Evolutionary conservation across 2,888 invertebrate genomes (phyloP).

Genomic region (Salpingus planirostris): DNA sequence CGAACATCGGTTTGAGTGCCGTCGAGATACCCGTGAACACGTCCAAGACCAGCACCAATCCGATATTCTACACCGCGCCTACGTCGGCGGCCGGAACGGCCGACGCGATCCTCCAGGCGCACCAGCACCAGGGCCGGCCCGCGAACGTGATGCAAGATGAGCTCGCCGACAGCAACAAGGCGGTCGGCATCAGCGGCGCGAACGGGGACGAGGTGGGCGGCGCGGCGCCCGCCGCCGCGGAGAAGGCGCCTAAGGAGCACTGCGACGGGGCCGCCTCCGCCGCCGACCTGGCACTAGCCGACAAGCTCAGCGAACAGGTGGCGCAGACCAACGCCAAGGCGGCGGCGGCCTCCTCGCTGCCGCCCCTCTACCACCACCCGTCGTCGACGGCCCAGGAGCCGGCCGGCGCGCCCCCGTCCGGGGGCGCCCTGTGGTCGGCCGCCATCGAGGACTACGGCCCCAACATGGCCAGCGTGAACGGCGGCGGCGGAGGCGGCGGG

Average conservation of each 20-base stretch:
- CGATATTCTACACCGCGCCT: slow-evolving; percentile 40
- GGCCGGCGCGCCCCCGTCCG: slow-evolving; percentile 29
- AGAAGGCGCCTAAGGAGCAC: slow-evolving; percentile 30
- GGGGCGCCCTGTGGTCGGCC: slow-evolving; percentile 38
- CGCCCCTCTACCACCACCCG: slow-evolving; percentile 32
- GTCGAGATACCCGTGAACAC: slow-evolving; percentile 39
- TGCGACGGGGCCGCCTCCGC: slow-evolving; percentile 14
- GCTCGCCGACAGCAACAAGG: slow-evolving; percentile 32
- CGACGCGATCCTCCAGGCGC: slow-evolving; percentile 27
- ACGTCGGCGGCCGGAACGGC: slow-evolving; percentile 22
- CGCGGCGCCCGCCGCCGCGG: slow-evolving; percentile 14
- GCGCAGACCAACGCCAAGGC: slow-evolving; percentile 19
- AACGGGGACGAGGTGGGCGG: slow-evolving; percentile 24
- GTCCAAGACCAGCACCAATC: slow-evolving; percentile 28
- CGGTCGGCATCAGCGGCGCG: slow-evolving; percentile 21
- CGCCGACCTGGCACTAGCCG: slow-evolving; percentile 24
- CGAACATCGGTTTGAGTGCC: slow-evolving; percentile 41
- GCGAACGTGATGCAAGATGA: slow-evolving; percentile 43
- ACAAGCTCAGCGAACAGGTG: slow-evolving; percentile 34
- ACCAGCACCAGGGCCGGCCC: slow-evolving; percentile 28
- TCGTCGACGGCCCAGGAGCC: background rate
- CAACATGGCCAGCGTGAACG: slow-evolving; percentile 32
- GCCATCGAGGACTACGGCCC: slow-evolving; percentile 39
- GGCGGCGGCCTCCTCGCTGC: slow-evolving; percentile 21
- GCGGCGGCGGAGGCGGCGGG: slow-evolving; percentile 34